These are phyloP conservation scores for Platanista minor DNA, from an alignment of 2,113 vertebrate genomes.

Conservation along the genomic window DNA sequence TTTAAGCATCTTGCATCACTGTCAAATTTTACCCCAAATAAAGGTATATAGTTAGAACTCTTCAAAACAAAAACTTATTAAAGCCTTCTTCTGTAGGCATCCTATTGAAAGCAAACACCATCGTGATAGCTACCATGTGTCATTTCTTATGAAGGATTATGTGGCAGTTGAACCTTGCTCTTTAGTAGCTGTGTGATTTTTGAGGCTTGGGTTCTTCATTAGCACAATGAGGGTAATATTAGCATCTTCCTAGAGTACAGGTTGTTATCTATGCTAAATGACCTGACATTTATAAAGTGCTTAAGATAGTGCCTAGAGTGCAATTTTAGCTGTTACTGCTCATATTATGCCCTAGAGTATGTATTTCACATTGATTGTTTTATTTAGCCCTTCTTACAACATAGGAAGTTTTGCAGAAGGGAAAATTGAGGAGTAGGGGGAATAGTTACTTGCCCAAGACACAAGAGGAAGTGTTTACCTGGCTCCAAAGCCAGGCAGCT, in stretches of 20 bases:
- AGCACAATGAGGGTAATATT: background rate
- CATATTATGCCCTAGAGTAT: background rate
- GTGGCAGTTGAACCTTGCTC: background rate
- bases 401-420: background rate
- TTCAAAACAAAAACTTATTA: background rate
- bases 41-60: background rate
- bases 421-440: background rate
- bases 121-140: rapidly evolving
- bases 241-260: background rate
- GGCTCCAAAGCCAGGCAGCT: background rate
- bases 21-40: background rate
- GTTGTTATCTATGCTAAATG: background rate
- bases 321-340: background rate
- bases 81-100: background rate
- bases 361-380: background rate
- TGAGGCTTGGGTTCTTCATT: background rate
- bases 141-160: rapidly evolving
- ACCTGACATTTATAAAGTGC: background rate
- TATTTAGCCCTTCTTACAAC: background rate
- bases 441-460: background rate
- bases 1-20: background rate
- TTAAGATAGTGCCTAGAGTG: background rate
- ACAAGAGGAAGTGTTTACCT: background rate
- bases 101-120: background rate
- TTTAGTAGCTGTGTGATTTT: background rate